Base-by-base conservation (phyloP, 2,113 vertebrate species). In the Brachirus orientalis region DNA sequence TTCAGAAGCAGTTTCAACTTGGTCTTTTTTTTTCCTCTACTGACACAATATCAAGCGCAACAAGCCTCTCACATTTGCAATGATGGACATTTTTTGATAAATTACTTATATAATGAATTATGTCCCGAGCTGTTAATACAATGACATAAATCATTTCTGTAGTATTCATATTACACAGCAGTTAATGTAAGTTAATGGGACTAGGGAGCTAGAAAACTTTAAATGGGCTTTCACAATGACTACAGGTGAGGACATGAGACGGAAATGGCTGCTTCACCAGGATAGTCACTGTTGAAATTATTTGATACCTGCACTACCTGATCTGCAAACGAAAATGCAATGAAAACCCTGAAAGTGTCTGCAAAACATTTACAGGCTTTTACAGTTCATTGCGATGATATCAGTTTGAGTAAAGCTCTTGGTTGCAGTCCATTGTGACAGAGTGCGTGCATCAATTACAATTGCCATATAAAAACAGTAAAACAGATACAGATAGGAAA, bases 21-120 rank as follows among this genome's bases (percentile, higher is more conserved):
- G 28, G 28, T 28, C 28, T 28, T 3, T 28, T 28, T 6, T 28
- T 28, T 2, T 2, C 6, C 28, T 28, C 28, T 28, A 4, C 43
- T 52, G 35, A 72, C 10, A 40, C 44, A 54, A 40, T 54, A 68
- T 58, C 43, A 51, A 55, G 55, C 51, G 22, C 33, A 62, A 54
- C 74, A 50, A 10, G 55, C 37, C 28, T 45, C 47, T 16, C 36
- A 73, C 44, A 45, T 37, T 52, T 65, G 44, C 45, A 28, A 28
- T 19, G 46, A 64, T 19, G 16, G 20, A 17, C 47, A 64, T 14
- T 9, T 3, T 47, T 47, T 62, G 40, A 47, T 51, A 44, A 52
- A 35, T 37, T 14, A 54, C 33, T 48, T 48, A 17, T 41, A 20
- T 33, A n/a, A 45, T 48, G 55, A 36, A 50, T 60, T 18, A 11